These are phyloP conservation scores for Nilaparvata lugens DNA, from an alignment of 1,140 invertebrate genomes.

Conservation along the genomic window DNA sequence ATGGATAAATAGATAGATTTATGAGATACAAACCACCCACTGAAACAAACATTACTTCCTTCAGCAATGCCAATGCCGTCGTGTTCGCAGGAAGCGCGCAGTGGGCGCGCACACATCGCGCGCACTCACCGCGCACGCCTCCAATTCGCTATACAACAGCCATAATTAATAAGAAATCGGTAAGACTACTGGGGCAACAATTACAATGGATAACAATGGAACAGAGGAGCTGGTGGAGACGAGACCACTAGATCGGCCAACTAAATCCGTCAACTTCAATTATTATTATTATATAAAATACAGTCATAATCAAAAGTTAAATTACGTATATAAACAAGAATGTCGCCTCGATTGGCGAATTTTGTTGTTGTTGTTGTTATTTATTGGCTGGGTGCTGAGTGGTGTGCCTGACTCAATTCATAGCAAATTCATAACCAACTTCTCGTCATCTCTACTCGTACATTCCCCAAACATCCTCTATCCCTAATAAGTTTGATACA, in stretches of 20 bases:
- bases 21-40: conserved; percentile 1
- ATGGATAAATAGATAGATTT: too few species aligned
- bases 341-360: not conserved
- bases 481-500: too few species aligned
- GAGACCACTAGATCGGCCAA: conserved; percentile 7
- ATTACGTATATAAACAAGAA: not conserved
- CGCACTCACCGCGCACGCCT: conserved; percentile 5
- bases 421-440: too few species aligned
- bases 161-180: conserved; percentile 29
- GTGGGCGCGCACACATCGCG: not conserved
- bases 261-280: conserved; percentile 17
- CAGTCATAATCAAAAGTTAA: conserved; percentile 8
- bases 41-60: conserved; percentile 17
- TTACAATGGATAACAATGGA: conserved; percentile 27
- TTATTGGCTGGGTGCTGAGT: too few species aligned
- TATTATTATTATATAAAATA: conserved; percentile 18
- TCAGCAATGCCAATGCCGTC: conserved; percentile 18
- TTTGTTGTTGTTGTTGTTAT: too few species aligned
- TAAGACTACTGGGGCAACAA: conserved; percentile 31
- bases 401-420: too few species aligned
- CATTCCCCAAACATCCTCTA: too few species aligned
- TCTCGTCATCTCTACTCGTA: too few species aligned
- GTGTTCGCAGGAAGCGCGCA: conserved; percentile 18
- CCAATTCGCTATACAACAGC: conserved; percentile 30
- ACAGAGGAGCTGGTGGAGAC: conserved; percentile 17